Base-by-base conservation (phyloP, 2,113 vertebrate species). In the Hippolais icterina region DNA sequence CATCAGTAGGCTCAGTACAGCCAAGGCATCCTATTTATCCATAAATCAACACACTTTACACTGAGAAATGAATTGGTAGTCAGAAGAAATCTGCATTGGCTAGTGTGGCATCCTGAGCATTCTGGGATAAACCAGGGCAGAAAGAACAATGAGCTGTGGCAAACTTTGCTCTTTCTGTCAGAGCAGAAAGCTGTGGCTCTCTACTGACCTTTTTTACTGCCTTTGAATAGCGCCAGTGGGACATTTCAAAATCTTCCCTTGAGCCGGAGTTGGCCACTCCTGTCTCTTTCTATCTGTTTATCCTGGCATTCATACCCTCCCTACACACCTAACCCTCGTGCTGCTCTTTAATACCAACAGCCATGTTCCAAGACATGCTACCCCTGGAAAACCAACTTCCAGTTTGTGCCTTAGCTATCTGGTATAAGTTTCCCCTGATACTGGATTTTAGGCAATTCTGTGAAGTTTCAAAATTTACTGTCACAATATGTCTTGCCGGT, bases 301-400 rank as follows among this genome's bases (percentile, higher is more conserved):
- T 47, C 19, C 21, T 74, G 63, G n/a, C 1, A 0, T 87, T 92
- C 35, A 44, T 29, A 70, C 23, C 6, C 12, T 50, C 59, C 29
- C n/a, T 52, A 9, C 0, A 1, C 2, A 3, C 20, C 25, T 27
- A 69, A 63, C 15, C 1, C 2, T 63, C 65, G 15, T 60, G 52
- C 22, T 70, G 18, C 46, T 21, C 49, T 83, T 72, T 24, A 61
- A 50, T 5, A 90, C 42, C 79, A 92, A 50, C 5, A 54, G 46
- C 2, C 1, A 25, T 41, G 28, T 72, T 6, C 20, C 21, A 69
- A 59, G 44, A 54, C 22, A 29, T 0, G 1, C 37, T 39, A 50
- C 31, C 46, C n/a, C 41, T 61, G 28, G 37, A 90, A 85, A 47
- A 86, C 10, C 6, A 59, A 28, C 29, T 87, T 85, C 47, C 42